Percentiles rank a stretch among this genome's conserved stretches.
Evolutionary conservation across 2,113 vertebrate genomes (phyloP).

Genomic region (Cettia cetti): DNA sequence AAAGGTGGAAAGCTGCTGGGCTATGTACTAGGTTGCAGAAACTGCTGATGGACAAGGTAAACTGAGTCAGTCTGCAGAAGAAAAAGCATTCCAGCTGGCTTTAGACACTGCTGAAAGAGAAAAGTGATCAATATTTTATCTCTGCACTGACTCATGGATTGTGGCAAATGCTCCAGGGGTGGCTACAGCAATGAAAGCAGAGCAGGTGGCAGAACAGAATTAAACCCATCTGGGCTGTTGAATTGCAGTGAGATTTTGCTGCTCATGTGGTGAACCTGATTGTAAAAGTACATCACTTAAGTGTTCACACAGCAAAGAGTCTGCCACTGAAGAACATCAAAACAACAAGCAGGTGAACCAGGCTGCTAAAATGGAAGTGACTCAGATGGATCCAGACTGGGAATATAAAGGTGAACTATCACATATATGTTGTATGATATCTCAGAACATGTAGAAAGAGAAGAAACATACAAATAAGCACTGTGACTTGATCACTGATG

Average conservation of each 20-base stretch:
- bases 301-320: neutral
- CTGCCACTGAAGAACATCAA: neutral
- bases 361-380: neutral
- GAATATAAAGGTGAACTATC: neutral
- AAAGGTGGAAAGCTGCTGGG: neutral
- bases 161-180: neutral
- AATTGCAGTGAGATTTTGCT: neutral
- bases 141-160: neutral
- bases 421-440: neutral
- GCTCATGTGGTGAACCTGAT: neutral
- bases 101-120: neutral
- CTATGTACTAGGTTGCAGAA: neutral
- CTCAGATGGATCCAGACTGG: neutral
- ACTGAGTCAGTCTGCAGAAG: neutral
- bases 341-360: neutral
- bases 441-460: neutral
- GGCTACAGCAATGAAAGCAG: neutral
- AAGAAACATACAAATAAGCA: neutral
- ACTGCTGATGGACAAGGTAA: neutral
- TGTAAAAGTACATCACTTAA: accelerated
- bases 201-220: neutral
- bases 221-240: neutral
- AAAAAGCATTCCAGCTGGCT: neutral
- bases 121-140: neutral
- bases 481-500: neutral